Evolutionary conservation across 2,888 invertebrate genomes (phyloP), one percentile per base, ranked within the genome.

Genomic region (Dinocampus coccinellae): DNA sequence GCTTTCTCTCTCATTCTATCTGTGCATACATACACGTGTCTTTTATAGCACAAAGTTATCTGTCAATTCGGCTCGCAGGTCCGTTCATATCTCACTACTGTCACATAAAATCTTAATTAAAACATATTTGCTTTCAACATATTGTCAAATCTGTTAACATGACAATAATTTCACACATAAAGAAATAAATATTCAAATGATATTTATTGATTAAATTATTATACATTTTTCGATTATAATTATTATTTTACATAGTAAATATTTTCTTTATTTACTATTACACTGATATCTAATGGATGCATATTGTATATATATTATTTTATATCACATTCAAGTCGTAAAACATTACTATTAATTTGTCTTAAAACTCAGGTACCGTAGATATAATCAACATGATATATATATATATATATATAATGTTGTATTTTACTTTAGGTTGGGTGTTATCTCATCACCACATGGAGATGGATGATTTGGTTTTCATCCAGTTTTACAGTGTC

Each of bases 401-500:
- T 13, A 11, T 13, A 3, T 42, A 11, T 20, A 3, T 26, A 55
- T 22, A 11, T 24, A 10, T 24, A 10, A 24, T 24, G 16, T 64
- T 52, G 36, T 64, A 34, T 64, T 53, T 33, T 52, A 53, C 52
- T 65, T 33, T 65, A 53, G 29, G 53, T 7, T 29, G n/a, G 26
- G 29, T 65, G 64, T 22, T 65, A 55, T 55, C 65, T 34, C 13
- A n/a, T 24, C 24, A 20, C 55, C 66, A 66, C 57, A 55, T 67
- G 66, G 71, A 52, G 47, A 20, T 53, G 70, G 62, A 75, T 72
- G 70, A 74, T 60, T 66, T 63, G 66, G 71, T 68, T 70, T 61
- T 69, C 66, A 73, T 64, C 72, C 33, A 53, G 74, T 74, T 76
- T 76, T 74, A 76, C 67, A 71, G 62, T n/a, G n/a, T n/a, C n/a